Evolutionary conservation across 2,888 invertebrate genomes (phyloP).

Genomic region (Drosophila aldrichi): DNA sequence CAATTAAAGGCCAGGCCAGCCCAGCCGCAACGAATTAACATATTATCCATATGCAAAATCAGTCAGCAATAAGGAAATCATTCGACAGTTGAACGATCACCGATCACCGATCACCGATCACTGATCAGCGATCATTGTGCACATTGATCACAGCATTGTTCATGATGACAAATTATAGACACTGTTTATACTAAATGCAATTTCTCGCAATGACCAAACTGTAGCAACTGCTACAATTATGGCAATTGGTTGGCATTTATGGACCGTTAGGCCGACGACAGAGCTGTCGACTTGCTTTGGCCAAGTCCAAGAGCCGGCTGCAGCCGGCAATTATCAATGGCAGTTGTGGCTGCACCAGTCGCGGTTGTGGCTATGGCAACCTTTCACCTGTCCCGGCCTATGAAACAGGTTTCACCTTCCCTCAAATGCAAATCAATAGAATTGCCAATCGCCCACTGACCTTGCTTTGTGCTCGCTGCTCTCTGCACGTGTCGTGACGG

Average conservation of each 20-base stretch:
- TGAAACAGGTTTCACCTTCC: slow-evolving; percentile 38
- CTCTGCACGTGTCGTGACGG: slow-evolving; percentile 15
- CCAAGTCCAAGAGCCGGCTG: slow-evolving; percentile 40
- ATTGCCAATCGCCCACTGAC: slow-evolving; percentile 33
- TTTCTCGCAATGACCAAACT: slow-evolving; percentile 72
- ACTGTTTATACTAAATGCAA: slow-evolving; percentile 45
- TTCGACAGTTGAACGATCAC: slow-evolving; percentile 34
- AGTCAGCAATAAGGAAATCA: slow-evolving; percentile 63
- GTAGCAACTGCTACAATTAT: slow-evolving; percentile 64
- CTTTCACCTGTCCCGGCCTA: slow-evolving; percentile 44
- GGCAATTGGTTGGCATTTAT: slow-evolving; percentile 68
- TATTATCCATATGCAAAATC: slow-evolving; percentile 59
- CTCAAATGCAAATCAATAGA: slow-evolving; percentile 34
- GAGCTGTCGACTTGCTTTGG: slow-evolving; percentile 53
- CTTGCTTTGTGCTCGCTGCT: slow-evolving; percentile 30
- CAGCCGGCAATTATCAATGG: slow-evolving; percentile 34
- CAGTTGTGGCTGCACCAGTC: background rate
- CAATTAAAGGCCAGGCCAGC: slow-evolving; percentile 49
- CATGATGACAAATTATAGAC: slow-evolving; percentile 32
- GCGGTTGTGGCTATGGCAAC: slow-evolving; percentile 28
- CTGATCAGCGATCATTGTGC: background rate
- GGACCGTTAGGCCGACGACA: slow-evolving; percentile 52
- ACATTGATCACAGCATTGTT: slow-evolving; percentile 29
- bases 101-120: slow-evolving; percentile 13
- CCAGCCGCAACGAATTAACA: slow-evolving; percentile 36